Evolutionary conservation across 2,113 vertebrate species (phyloP), one percentile per base, ranked within the genome.

Genomic region (Heterochromis multidens): DNA sequence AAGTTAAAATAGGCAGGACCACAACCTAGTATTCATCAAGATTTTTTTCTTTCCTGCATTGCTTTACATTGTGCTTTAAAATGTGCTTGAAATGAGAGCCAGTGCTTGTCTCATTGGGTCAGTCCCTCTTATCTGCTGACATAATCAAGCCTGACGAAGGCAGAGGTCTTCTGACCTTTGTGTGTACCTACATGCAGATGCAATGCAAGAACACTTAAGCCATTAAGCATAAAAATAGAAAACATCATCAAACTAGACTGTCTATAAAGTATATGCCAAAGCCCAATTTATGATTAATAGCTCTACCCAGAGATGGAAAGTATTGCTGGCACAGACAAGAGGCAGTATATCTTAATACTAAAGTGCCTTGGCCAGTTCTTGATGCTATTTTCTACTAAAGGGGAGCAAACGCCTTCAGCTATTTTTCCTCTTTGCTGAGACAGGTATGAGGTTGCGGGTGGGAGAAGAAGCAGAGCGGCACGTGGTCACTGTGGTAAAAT

Each of bases 261-360:
- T 65, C 35, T 58, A 40, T 46, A 70, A 87, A 87, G 72, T 23
- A 67, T 19, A 76, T 31, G 79, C 70, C 58, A 60, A 70, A 77
- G 61, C 52, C 78, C 60, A 56, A 59, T 82, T 74, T 37, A 79
- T 92, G 91, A 94, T 89, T 80, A 86, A 91, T 86, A 59, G 86
- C 14, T 77, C 70, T 27, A 43, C 43, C 77, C 59, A 72, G 59
- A 81, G 46, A 87, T 2, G 23, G 85, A 67, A 84, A 70, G 84
- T 27, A n/a, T 27, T 40, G 77, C 79, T 74, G 88, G 87, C 87
- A 80, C 37, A 63, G 83, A 82, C 72, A 79, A 27, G 23, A 81
- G 37, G 82, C 82, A 23, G 78, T 83, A 77, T 63, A 79, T 91
- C 90, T 88, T 83, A 67, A 90, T 77, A 76, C 61, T 81, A 74